phyloP scores from a whole-genome alignment of 1,140 invertebrate species.

The Sitodiplosis mosellana region DNA sequence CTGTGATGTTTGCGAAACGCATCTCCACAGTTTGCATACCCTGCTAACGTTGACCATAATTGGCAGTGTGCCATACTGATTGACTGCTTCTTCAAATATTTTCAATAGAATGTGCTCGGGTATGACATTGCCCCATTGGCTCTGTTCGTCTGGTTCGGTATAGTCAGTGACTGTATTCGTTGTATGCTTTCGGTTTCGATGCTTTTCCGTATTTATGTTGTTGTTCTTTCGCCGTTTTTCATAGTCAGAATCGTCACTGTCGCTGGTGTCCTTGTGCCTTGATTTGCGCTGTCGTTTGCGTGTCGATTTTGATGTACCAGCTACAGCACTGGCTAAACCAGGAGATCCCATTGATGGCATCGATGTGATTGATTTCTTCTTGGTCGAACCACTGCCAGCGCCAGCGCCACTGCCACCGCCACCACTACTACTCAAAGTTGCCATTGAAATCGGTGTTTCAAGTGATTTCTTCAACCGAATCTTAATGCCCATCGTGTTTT shows the following conservation, averaged over 20 bases:
- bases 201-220: slow-evolving; percentile 8
- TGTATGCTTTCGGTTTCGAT: slow-evolving; percentile 9
- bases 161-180: slow-evolving; percentile 9
- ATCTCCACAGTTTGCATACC: slow-evolving; percentile 57
- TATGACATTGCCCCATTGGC: slow-evolving; percentile 35
- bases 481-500: slow-evolving; percentile 31
- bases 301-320: slow-evolving; percentile 8
- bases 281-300: slow-evolving; percentile 29
- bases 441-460: slow-evolving; percentile 1
- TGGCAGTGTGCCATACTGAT: slow-evolving; percentile 49
- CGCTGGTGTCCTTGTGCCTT: slow-evolving; percentile 22
- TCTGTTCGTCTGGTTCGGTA: slow-evolving; percentile 29
- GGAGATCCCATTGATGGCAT: slow-evolving; percentile 5
- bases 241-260: slow-evolving; percentile 30
- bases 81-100: slow-evolving; percentile 47
- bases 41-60: slow-evolving; percentile 46
- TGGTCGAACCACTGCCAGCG: background rate
- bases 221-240: slow-evolving; percentile 25
- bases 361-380: slow-evolving; percentile 2
- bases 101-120: slow-evolving; percentile 43
- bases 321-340: too few relatives aligned
- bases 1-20: slow-evolving; percentile 39
- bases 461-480: too few relatives aligned
- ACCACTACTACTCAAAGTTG: slow-evolving; percentile 7
- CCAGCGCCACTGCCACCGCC: slow-evolving; percentile 7